A percentile compares a stretch with the other conserved stretches of the same genome.
Evolutionary conservation across 2,888 invertebrate genomes (phyloP).

Genomic region (Congeria kusceri): DNA sequence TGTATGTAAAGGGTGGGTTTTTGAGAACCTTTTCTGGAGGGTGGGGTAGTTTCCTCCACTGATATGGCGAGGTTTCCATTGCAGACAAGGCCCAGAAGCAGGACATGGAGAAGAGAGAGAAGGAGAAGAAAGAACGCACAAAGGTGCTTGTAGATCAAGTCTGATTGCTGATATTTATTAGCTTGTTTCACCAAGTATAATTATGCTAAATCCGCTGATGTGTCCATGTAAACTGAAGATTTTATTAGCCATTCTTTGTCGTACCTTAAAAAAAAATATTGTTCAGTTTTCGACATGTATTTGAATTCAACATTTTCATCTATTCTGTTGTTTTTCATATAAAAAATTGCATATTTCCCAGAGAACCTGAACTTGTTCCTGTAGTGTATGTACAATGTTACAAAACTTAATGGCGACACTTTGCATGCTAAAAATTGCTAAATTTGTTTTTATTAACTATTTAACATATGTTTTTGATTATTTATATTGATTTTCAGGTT

Average conservation of each 20-base stretch:
- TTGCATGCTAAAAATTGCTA: too few relatives aligned
- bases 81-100: slow-evolving; percentile 93
- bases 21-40: slow-evolving; percentile 97
- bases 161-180: neutral
- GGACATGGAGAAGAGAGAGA: slow-evolving; percentile 96
- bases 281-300: too few relatives aligned
- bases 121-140: slow-evolving; percentile 93
- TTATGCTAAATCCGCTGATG: too few relatives aligned
- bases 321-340: neutral
- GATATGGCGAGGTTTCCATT: slow-evolving; percentile 88
- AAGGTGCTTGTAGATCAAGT: slow-evolving; percentile 87
- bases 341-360: neutral
- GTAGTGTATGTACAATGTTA: too few relatives aligned
- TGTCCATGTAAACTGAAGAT: too few relatives aligned
- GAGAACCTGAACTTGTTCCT: neutral
- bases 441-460: too few relatives aligned
- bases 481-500: slow-evolving; percentile 67
- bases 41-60: slow-evolving; percentile 96
- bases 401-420: too few relatives aligned
- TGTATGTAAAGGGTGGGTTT: slow-evolving; percentile 88
- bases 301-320: too few relatives aligned
- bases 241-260: too few relatives aligned
- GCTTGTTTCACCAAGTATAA: too few relatives aligned
- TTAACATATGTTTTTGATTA: too few relatives aligned
- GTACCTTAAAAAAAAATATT: too few relatives aligned